Percentiles rank a stretch among this genome's conserved stretches.
phyloP scores from a whole-genome alignment of 2,113 vertebrate genomes.

The Diphyllodes magnificus region DNA sequence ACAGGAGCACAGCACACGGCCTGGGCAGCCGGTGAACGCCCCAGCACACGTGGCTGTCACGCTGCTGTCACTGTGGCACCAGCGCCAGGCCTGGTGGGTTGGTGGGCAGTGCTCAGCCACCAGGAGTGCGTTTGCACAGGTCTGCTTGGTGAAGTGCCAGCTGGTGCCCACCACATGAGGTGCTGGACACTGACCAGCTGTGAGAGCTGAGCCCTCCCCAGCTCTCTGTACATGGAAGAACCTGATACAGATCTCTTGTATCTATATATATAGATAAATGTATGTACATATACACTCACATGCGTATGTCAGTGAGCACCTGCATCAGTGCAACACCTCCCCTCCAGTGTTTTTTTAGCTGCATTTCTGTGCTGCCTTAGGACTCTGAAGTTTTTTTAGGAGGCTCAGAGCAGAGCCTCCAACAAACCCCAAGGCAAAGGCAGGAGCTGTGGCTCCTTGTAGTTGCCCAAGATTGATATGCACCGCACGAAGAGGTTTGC shows the following conservation, averaged over 20 bases:
- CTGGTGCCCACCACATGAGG: fast-evolving
- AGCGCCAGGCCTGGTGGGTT: no score
- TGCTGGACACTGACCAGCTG: background rate
- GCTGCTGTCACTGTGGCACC: background rate
- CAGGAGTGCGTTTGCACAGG: fast-evolving
- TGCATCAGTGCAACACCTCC: background rate
- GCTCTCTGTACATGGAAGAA: background rate
- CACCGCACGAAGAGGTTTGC: background rate
- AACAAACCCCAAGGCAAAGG: background rate
- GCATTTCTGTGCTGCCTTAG: background rate
- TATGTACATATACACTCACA: background rate
- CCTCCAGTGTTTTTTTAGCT: background rate
- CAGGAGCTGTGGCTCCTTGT: background rate
- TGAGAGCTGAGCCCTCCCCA: background rate
- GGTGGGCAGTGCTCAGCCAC: background rate
- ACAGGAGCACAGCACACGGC: background rate
- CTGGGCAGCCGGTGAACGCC: background rate
- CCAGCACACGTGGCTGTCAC: fast-evolving
- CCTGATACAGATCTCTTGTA: fast-evolving
- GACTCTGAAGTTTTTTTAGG: background rate
- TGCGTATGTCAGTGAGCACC: fast-evolving
- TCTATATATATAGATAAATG: fast-evolving
- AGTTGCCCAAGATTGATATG: fast-evolving
- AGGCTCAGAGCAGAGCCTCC: background rate
- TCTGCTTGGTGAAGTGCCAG: background rate